Evolutionary conservation across 2,888 invertebrate species (phyloP).

Genomic region (Crocallis elinguaria): DNA sequence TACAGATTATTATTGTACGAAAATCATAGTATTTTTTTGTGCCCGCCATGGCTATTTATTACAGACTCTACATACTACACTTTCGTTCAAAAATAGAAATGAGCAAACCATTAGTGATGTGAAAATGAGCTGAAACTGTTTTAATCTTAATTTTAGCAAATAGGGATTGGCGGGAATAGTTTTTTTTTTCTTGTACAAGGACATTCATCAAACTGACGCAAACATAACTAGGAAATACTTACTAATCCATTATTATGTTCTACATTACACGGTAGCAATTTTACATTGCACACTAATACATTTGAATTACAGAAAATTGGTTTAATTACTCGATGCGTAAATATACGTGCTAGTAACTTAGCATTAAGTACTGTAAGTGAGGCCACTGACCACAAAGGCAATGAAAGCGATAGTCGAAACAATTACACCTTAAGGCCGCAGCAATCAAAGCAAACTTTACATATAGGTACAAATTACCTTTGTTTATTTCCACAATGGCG

Average conservation of each 20-base stretch:
- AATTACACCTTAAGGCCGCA: slow-evolving; percentile 6
- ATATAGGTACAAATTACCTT: slow-evolving; percentile 8
- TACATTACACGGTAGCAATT: background rate
- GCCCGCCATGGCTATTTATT: no score
- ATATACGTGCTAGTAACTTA: background rate
- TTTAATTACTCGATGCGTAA: background rate
- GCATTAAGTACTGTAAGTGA: slow-evolving; percentile 2
- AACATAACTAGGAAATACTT: slow-evolving; percentile 9
- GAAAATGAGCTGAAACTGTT: no score
- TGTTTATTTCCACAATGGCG: slow-evolving; percentile 2
- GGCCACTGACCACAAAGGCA: slow-evolving; percentile 12
- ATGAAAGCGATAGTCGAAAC: slow-evolving; percentile 13
- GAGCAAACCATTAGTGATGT: no score
- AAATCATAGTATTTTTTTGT: no score
- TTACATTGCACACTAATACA: background rate
- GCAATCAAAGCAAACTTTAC: slow-evolving; percentile 6
- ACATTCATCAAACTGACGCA: background rate
- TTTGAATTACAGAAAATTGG: slow-evolving; percentile 5
- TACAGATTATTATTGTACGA: no score
- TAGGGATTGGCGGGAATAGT: no score
- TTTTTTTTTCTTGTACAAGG: background rate
- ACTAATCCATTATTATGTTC: background rate
- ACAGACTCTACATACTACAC: no score
- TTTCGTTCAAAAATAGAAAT: no score
- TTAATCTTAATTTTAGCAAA: no score